Base-by-base conservation (phyloP, 2,888 invertebrate genomes). In the Diabrotica balteata region DNA sequence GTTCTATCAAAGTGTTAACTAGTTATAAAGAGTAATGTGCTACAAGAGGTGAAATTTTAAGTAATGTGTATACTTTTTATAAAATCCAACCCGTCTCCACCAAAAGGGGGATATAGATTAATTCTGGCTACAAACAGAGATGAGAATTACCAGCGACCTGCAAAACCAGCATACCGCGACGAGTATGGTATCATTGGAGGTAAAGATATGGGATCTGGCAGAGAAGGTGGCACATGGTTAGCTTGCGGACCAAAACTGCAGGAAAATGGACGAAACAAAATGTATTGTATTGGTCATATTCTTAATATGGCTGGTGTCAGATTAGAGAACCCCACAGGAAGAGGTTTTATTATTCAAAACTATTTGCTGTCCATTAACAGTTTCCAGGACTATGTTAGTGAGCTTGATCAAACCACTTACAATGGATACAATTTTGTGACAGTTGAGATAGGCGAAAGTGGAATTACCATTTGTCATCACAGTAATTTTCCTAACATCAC, bases 171-270 rank as follows among this genome's bases (percentile, higher is more conserved):
- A 7, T 77, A 68, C 66, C 52, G 68, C 61, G 80, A 79, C 68
- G 67, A 10, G 32, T 43, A 78, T 62, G 69, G 87, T 73, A 87
- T 93, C 71, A 87, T 92, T 76, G 93, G 93, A 85, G 94, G 94
- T 93, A 42, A 88, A 68, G 95, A 95, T 81, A 85, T 92, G 84
- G 89, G 91, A 80, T 86, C 88, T 3, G 91, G 91, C 0, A 87
- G 89, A 77, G 91, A 91, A 83, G 91, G 91, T 60, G 95, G 95
- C 0, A 93, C 94, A 44, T 96, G 95, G 95, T 81, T 95, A 8
- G 95, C 91, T 0, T 79, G 93, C 47, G 86, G 85, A 32, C 83
- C 81, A 52, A 74, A 77, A 69, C 58, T 68, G 6, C 64, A 52
- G n/a, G 86, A 86, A 63, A 78, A 72, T 55, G 72, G 72, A 22